These are phyloP conservation scores for Esperia sulphurella DNA, from an alignment of 2,888 invertebrate species.

Conservation along the genomic window DNA sequence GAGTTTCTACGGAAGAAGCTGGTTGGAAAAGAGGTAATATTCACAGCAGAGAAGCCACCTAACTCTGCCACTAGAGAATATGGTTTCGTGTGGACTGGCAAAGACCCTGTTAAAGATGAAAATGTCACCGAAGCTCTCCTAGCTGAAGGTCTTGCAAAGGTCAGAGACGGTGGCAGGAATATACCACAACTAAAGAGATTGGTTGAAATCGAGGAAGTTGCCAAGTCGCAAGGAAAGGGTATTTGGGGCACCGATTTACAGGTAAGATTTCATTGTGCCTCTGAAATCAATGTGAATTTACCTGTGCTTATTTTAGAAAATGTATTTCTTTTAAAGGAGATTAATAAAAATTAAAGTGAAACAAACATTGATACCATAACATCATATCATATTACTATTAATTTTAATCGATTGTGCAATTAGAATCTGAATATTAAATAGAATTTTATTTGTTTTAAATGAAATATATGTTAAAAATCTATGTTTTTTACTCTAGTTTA, in stretches of 20 bases:
- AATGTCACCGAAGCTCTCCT: slow-evolving; percentile 94
- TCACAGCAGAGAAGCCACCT: slow-evolving; percentile 90
- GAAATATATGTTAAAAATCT: too few species aligned
- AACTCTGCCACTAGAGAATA: slow-evolving; percentile 91
- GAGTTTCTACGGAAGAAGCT: slow-evolving; percentile 96
- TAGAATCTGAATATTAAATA: background rate
- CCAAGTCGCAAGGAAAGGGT: slow-evolving; percentile 93
- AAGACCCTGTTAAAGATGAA: slow-evolving; percentile 87
- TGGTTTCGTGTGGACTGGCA: slow-evolving; percentile 91
- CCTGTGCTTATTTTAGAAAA: too few species aligned
- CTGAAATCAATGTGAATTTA: too few species aligned
- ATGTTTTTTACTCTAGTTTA: too few species aligned
- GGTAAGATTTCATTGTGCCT: slow-evolving; percentile 27
- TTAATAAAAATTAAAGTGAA: too few species aligned
- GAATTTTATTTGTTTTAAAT: too few species aligned
- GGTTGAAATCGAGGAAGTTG: slow-evolving; percentile 92
- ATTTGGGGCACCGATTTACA: slow-evolving; percentile 81
- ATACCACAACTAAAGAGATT: slow-evolving; percentile 83
- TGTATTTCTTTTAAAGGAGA: background rate
- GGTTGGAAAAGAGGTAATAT: slow-evolving; percentile 93
- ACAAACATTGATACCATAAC: too few species aligned
- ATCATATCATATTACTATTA: too few species aligned
- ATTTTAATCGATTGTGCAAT: too few species aligned
- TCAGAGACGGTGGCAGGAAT: slow-evolving; percentile 81
- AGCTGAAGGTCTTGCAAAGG: slow-evolving; percentile 92